Percentiles rank a stretch among this genome's conserved stretches.
Evolutionary conservation across 2,797 vertebrate genomes (phyloP).

Genomic region (Xiphophorus birchmanni): DNA sequence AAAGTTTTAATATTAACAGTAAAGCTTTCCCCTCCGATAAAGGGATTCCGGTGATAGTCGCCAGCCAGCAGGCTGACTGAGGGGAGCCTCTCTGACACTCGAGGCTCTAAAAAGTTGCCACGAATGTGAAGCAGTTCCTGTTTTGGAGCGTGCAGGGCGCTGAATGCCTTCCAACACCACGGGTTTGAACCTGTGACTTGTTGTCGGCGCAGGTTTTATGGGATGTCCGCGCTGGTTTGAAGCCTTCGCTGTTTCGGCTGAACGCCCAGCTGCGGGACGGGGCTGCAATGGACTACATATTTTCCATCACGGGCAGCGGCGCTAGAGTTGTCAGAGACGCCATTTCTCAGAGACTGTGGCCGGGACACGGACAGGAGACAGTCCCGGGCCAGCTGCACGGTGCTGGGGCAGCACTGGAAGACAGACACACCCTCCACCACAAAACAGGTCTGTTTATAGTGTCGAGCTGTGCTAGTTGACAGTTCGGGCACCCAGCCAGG

Average conservation of each 20-base stretch:
- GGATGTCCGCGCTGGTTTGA: conserved; percentile 8
- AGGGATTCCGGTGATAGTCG: neutral
- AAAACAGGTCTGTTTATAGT: conserved; percentile 57
- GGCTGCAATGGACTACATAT: conserved; percentile 74
- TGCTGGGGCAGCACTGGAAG: neutral
- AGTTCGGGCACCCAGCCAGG: neutral
- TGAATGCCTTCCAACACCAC: conserved; percentile 14
- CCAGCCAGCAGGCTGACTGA: neutral
- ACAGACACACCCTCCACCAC: conserved; percentile 4
- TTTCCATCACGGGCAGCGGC: conserved; percentile 72
- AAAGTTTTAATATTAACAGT: neutral
- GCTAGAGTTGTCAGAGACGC: conserved; percentile 77
- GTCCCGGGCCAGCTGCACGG: conserved; percentile 9
- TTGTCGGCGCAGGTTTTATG: neutral
- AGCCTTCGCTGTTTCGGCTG: neutral
- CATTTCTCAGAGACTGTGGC: conserved; percentile 77
- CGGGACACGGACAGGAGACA: conserved; percentile 41
- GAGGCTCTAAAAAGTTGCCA: conserved; percentile 45
- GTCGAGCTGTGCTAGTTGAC: neutral
- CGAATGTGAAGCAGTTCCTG: conserved; percentile 76
- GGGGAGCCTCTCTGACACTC: neutral
- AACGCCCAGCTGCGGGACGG: neutral
- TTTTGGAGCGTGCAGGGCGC: conserved; percentile 46
- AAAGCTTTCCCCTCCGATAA: neutral
- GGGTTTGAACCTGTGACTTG: neutral